phyloP scores from a whole-genome alignment of 2,888 invertebrate species.

The Sussaba pulchella region DNA sequence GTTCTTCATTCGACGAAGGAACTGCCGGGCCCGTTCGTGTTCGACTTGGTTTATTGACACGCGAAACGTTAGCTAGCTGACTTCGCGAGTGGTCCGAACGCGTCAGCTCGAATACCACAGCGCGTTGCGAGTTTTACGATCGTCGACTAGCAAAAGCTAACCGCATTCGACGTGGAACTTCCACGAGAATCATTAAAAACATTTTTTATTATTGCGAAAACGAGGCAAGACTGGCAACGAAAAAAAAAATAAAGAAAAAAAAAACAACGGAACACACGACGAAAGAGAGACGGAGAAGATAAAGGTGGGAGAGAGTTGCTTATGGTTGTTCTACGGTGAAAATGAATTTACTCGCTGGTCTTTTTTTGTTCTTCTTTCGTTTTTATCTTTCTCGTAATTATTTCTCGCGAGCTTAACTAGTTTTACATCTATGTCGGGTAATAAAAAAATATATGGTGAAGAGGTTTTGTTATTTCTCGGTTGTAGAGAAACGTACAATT shows the following conservation, averaged over 20 bases:
- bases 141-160: slow-evolving; percentile 20
- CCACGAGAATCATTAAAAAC: slow-evolving; percentile 42
- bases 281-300: too few species aligned
- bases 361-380: too few species aligned
- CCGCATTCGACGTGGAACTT: slow-evolving; percentile 35
- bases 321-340: background rate
- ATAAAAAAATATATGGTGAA: too few species aligned
- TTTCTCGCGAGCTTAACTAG: too few species aligned
- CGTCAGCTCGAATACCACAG: background rate
- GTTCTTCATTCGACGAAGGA: slow-evolving; percentile 13
- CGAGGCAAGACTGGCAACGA: too few species aligned
- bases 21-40: slow-evolving; percentile 6
- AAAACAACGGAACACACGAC: slow-evolving; percentile 6
- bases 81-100: background rate
- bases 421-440: too few species aligned
- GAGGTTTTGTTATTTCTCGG: too few species aligned
- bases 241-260: slow-evolving; percentile 18
- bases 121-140: slow-evolving; percentile 15
- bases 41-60: slow-evolving; percentile 51
- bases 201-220: slow-evolving; percentile 43
- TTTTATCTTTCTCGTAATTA: background rate
- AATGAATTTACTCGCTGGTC: background rate
- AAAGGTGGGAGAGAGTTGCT: background rate
- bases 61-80: slow-evolving; percentile 11
- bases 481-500: too few species aligned